These are phyloP conservation scores for Episyrphus balteatus DNA, from an alignment of 1,140 invertebrate species.

Conservation along the genomic window DNA sequence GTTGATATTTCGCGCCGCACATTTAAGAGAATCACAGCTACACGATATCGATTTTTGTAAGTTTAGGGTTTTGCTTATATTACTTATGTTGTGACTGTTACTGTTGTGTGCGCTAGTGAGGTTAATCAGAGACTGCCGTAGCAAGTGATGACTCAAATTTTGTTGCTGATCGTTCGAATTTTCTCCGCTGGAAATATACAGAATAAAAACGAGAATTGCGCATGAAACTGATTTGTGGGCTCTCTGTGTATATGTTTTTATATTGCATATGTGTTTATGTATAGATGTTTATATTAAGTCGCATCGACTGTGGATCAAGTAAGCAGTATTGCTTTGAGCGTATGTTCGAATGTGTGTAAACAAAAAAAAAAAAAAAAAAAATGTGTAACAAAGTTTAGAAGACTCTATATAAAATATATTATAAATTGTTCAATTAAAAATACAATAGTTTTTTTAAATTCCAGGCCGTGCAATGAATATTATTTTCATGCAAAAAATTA, in stretches of 20 bases:
- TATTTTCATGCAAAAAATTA: too few species aligned
- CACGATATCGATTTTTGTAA: slow-evolving; percentile 14
- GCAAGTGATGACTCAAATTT: slow-evolving; percentile 31
- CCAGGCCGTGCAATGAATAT: too few species aligned
- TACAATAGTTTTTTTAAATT: too few species aligned
- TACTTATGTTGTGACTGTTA: slow-evolving; percentile 1
- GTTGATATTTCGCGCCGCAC: slow-evolving; percentile 2
- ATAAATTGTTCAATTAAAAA: too few species aligned
- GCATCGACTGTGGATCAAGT: not conserved
- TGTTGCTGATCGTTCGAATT: slow-evolving; percentile 33
- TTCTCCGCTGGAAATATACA: slow-evolving; percentile 32
- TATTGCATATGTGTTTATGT: not conserved
- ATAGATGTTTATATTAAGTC: not conserved
- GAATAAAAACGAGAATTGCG: slow-evolving; percentile 14
- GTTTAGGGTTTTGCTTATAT: not conserved
- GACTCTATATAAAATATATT: too few species aligned
- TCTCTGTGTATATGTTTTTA: not conserved
- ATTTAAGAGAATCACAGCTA: slow-evolving; percentile 19
- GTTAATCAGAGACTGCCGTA: slow-evolving; percentile 34
- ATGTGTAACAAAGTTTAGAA: too few species aligned
- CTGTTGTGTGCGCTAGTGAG: slow-evolving; percentile 29
- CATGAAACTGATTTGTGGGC: not conserved
- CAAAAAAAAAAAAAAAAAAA: too few species aligned
- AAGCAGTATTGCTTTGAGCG: slow-evolving; percentile 10
- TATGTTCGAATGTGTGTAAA: not conserved